Evolutionary conservation across 1,140 invertebrate species (phyloP), one percentile per base, ranked within the genome.

Genomic region (Ceratitis capitata): DNA sequence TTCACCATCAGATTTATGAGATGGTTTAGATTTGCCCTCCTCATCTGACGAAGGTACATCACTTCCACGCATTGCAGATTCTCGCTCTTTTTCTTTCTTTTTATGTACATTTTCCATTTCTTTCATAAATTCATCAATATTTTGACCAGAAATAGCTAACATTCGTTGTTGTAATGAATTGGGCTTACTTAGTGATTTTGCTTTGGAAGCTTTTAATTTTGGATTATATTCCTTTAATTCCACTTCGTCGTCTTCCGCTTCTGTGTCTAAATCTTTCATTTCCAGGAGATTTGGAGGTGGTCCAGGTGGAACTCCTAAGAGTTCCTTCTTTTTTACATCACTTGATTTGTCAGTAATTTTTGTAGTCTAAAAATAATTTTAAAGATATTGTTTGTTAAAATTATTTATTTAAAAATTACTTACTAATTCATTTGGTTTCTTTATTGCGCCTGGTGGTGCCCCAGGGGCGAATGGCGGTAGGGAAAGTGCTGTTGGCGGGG

Each of bases 81-180:
- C 94, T 87, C 94, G 92, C 87, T 95, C 94, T 19, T 93, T 93
- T 89, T 96, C 95, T 83, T 94, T 93, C 88, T 96, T 96, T 87
- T 95, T 95, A 88, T 97, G 96, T 0, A 96, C 96, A 61, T 96
- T 95, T 92, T 97, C 96, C 95, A 97, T 96, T 93, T 98, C 97
- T 89, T 97, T 96, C 95, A 97, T 97, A 89, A 97, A 97, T 64
- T 96, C 95, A 88, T 98, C 97, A n/a, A 97, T 96, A 89, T 98
- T 97, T 92, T 98, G 97, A 3, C 97, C 97, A 23, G 96, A 95
- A 89, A 97, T 94, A 9, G 95, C 95, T 85, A 97, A 93, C 96
- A 97, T 97, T 89, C 96, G 95, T 86, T 97, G 96, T 87, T 97
- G 96, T 14, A 97, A 89, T 1, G 94, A 94, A 1, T 95, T 96